phyloP scores from a whole-genome alignment of 2,797 vertebrate species.

The Dendrocincla fuliginosa region DNA sequence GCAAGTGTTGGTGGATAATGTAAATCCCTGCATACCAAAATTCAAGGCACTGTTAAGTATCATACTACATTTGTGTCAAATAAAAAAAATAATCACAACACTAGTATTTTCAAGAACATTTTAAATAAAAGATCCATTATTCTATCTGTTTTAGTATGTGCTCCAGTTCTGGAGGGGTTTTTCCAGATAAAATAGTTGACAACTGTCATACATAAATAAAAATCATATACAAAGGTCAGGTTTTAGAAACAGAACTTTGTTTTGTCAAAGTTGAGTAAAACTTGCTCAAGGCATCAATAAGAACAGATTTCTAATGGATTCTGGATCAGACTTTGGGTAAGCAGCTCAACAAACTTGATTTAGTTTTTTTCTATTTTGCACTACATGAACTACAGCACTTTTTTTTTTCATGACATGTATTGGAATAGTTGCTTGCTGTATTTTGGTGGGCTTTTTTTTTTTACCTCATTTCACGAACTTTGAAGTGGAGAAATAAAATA shows the following conservation, averaged over 20 bases:
- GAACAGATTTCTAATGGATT: not conserved
- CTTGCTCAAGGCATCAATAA: not conserved
- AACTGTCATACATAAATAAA: not conserved
- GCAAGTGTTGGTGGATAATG: not conserved
- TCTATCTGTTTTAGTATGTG: not conserved
- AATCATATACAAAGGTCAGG: not conserved
- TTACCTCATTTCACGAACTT: not conserved
- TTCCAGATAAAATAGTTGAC: not conserved
- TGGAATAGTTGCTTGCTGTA: not conserved
- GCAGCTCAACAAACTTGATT: not conserved
- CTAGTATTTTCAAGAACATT: not conserved
- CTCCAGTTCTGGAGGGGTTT: not conserved
- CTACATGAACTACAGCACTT: not conserved
- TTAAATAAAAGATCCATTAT: not conserved
- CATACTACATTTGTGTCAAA: not conserved
- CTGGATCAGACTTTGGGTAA: not conserved
- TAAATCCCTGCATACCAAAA: not conserved
- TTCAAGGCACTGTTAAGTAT: not conserved
- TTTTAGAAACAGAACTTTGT: not conserved
- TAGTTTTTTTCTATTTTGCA: not conserved
- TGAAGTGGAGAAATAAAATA: not conserved
- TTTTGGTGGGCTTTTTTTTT: not conserved
- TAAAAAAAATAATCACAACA: accelerated
- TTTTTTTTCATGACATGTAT: accelerated
- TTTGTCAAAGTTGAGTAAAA: not conserved